These are phyloP conservation scores for Dolichopus griseipennis DNA, from an alignment of 2,888 invertebrate species.

Conservation along the genomic window DNA sequence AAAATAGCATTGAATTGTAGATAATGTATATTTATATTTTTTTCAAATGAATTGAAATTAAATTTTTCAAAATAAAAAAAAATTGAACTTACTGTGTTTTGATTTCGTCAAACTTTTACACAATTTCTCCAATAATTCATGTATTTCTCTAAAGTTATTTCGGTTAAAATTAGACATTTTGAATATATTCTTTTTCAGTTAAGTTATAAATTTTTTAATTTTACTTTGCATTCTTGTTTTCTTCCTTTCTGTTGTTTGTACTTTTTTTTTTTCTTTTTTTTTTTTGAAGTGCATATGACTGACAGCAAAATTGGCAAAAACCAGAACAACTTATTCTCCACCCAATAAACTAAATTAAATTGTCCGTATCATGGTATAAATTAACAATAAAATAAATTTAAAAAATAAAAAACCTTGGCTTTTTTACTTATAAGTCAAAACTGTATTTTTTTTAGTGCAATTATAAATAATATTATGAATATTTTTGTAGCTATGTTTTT, in stretches of 20 bases:
- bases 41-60: background rate
- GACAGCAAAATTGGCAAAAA: no score
- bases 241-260: background rate
- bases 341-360: no score
- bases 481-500: no score
- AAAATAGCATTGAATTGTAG: background rate
- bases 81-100: constrained; percentile 21
- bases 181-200: background rate
- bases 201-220: background rate
- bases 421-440: no score
- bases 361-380: no score
- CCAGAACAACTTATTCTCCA: no score
- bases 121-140: constrained; percentile 31
- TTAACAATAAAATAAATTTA: no score
- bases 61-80: constrained; percentile 13
- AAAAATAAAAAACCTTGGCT: no score
- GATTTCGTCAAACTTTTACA: constrained; percentile 27
- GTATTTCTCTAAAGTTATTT: constrained; percentile 31
- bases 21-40: background rate
- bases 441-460: no score
- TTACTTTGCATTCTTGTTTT: background rate
- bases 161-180: constrained; percentile 17
- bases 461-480: no score
- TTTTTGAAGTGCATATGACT: no score
- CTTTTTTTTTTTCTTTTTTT: no score